These are phyloP conservation scores for Galeopsomyia nigrocyanea DNA, from an alignment of 2,888 invertebrate species.

Conservation along the genomic window DNA sequence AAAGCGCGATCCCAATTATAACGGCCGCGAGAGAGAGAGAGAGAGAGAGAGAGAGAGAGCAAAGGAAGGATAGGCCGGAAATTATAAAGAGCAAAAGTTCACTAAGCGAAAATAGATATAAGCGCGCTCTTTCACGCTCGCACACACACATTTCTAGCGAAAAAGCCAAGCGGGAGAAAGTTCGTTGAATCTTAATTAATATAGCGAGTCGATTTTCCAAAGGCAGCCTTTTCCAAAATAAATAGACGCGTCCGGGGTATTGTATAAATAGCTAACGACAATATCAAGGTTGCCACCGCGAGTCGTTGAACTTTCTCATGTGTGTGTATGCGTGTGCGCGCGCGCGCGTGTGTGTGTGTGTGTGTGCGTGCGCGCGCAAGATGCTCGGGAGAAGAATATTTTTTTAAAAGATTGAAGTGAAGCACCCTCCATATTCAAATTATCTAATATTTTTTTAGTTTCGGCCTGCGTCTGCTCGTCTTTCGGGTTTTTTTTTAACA, in stretches of 20 bases:
- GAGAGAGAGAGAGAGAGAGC: conserved; percentile 10
- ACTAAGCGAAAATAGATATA: conserved; percentile 1
- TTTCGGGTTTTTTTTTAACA: neutral
- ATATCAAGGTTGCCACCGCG: neutral
- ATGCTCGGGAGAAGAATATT: conserved; percentile 5
- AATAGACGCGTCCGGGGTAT: neutral
- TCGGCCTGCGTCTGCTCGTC: neutral
- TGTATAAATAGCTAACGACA: neutral
- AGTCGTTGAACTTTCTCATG: conserved; percentile 36
- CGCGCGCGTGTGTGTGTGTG: too few relatives aligned
- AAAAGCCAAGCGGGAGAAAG: conserved; percentile 14
- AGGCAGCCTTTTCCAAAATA: conserved; percentile 20
- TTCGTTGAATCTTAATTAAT: too few relatives aligned
- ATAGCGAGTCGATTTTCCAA: neutral
- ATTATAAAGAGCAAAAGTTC: conserved; percentile 6
- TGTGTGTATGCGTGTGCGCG: neutral
- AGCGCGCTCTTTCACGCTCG: neutral
- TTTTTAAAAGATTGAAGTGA: too few relatives aligned
- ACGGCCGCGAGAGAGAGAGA: conserved; percentile 7
- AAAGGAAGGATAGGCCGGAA: conserved; percentile 7
- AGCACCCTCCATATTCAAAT: too few relatives aligned
- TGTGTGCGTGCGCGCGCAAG: neutral
- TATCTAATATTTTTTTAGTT: too few relatives aligned
- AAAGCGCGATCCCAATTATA: conserved; percentile 17
- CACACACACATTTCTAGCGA: conserved; percentile 14